Percentiles rank a stretch among this genome's conserved stretches.
These are phyloP conservation scores for Thaumetopoea pityocampa DNA, from an alignment of 1,140 invertebrate species.

Conservation along the genomic window DNA sequence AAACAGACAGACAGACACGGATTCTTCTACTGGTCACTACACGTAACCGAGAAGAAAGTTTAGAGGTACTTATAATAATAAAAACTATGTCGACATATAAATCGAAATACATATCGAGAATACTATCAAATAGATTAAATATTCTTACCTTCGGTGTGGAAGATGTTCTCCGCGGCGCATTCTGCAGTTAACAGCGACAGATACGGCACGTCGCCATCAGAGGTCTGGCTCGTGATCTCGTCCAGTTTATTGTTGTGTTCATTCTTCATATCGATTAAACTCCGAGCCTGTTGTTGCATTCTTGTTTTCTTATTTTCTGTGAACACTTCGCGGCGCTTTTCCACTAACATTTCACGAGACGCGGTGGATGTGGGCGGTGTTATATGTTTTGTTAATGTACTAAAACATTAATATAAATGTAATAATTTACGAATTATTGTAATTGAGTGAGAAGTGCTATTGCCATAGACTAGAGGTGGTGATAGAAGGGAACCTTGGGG, in stretches of 20 bases:
- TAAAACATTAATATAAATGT: too few species aligned
- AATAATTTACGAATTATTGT: too few species aligned
- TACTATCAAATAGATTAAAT: background rate
- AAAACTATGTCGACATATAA: too few species aligned
- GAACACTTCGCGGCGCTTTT: constrained; percentile 50
- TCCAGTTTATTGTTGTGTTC: constrained; percentile 44
- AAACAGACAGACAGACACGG: too few species aligned
- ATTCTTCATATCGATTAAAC: constrained; percentile 55
- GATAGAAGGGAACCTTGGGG: too few species aligned
- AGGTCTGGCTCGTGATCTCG: constrained; percentile 49
- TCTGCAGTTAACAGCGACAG: constrained; percentile 60
- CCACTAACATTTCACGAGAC: constrained; percentile 33
- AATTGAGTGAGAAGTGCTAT: too few species aligned
- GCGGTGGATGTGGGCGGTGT: constrained; percentile 62
- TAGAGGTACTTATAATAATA: too few species aligned
- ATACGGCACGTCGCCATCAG: constrained; percentile 66
- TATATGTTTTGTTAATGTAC: constrained; percentile 71
- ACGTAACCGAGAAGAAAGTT: too few species aligned
- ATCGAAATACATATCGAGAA: too few species aligned
- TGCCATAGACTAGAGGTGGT: too few species aligned
- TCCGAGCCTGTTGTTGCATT: constrained; percentile 65
- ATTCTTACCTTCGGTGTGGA: constrained; percentile 49
- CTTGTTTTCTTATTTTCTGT: constrained; percentile 55
- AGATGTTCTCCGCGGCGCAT: constrained; percentile 45
- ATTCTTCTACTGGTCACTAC: too few species aligned